Base-by-base conservation (phyloP, 2,888 invertebrate genomes). In the Yponomeuta plumbellus region DNA sequence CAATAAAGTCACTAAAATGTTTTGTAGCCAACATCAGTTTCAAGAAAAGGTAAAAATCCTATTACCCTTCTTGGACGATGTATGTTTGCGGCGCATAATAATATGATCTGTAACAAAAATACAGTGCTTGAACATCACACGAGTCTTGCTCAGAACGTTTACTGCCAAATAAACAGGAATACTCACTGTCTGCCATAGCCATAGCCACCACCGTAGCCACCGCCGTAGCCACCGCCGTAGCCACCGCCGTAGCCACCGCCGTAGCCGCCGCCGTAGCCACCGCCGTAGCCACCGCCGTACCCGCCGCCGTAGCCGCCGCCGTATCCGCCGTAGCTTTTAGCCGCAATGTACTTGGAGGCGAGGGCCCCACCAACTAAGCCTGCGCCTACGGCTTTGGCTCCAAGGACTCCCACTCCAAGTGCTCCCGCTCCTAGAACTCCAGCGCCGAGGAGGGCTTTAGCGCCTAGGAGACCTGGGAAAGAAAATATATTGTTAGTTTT, bases 361-460 rank as follows among this genome's bases (percentile, higher is more conserved):
- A 88, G 44, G 1, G 84, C 87, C 0, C 89, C 89, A 1, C 89
- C 89, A 20, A 90, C 64, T 20, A 88, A 73, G 4, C 89, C 89
- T 40, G 83, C 68, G 39, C 68, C 64, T 4, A 67, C 5, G 40
- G 68, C 83, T 67, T 82, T 83, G 70, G 81, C 84, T 2, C 86
- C 86, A 13, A 86, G 62, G 0, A 81, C 72, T 56, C 87, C 88
- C 4, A 84, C 86, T 1, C 88, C 88, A 3, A 88, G 69, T 0
- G 81, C 68, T 17, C 85, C 83, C 0, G 77, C 79, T 3, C 84
- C 81, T 6, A 78, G 66, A 4, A 81, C 72, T 52, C 87, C 88
- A 5, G 85, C 86, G 1, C 88, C 88, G 3, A 88, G 13, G 17
- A 52, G 68, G 0, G 81, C 68, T 17, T 85, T 83, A 0, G 77